Evolutionary conservation across 2,797 vertebrate genomes (phyloP).

Genomic region (Dipus sagitta): DNA sequence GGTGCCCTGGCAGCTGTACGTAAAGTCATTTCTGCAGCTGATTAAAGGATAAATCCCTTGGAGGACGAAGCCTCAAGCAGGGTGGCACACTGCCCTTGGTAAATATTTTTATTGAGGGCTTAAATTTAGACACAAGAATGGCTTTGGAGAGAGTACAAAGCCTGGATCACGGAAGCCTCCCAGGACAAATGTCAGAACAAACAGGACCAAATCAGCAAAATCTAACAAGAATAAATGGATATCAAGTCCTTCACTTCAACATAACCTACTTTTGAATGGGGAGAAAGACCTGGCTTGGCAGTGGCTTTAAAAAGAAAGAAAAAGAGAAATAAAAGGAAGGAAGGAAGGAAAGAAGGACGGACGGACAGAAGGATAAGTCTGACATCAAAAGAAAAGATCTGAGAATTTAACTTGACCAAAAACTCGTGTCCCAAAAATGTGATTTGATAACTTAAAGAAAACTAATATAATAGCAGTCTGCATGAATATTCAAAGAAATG

Average conservation of each 20-base stretch:
- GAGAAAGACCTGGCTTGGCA: constrained; percentile 67
- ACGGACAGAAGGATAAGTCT: not conserved
- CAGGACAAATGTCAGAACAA: constrained; percentile 61
- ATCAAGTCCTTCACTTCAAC: constrained; percentile 63
- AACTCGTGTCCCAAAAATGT: constrained; percentile 67
- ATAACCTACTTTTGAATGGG: constrained; percentile 62
- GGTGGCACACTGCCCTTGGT: not conserved
- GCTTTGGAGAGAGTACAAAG: constrained; percentile 63
- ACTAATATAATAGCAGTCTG: constrained; percentile 50
- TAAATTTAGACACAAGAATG: constrained; percentile 48
- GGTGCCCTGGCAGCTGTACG: not conserved
- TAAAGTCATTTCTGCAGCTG: constrained; percentile 35
- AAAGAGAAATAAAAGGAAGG: too few species aligned
- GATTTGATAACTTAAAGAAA: constrained; percentile 70
- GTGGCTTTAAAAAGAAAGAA: not conserved
- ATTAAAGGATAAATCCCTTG: not conserved
- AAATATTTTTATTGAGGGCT: constrained; percentile 56
- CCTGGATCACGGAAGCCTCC: constrained; percentile 40
- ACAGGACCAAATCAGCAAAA: constrained; percentile 52
- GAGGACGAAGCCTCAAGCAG: not conserved
- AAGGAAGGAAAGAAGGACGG: too few species aligned
- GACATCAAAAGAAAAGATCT: constrained; percentile 65
- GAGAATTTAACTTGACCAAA: constrained; percentile 68
- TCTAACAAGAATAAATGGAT: constrained; percentile 62
- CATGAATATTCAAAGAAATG: constrained; percentile 75